Evolutionary conservation across 2,888 invertebrate species (phyloP), one percentile per base, ranked within the genome.

Genomic region (Acleris holmiana): DNA sequence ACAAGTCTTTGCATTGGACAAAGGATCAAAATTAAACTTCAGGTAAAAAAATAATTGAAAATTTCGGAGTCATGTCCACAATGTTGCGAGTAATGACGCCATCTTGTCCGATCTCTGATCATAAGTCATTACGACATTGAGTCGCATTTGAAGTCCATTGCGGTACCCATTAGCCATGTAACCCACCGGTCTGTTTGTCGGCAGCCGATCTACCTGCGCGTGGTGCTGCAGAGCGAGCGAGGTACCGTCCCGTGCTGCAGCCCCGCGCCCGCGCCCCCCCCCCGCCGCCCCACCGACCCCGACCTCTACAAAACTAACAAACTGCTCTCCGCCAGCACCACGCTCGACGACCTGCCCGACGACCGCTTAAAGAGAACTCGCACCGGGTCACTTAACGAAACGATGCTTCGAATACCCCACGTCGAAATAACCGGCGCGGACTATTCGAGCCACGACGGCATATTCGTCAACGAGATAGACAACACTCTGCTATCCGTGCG

Each of bases 121-220:
- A n/a, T n/a, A n/a, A n/a, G n/a, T n/a, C n/a, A n/a, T n/a, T n/a
- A n/a, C n/a, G n/a, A n/a, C n/a, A n/a, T n/a, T n/a, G n/a, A n/a
- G n/a, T n/a, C n/a, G n/a, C n/a, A n/a, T n/a, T 35, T 4, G 3
- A 35, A 35, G 13, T 35, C 35, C 35, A 13, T 35, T 2, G 13
- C 35, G 13, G 35, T 13, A 3, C 35, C 13, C 35, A 35, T 4
- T 13, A n/a, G 35, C 3, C 10, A 35, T 13, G 13, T 35, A 13
- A 56, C 61, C 25, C 47, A 47, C 41, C 54, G 2, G 3, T 55
- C 47, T 61, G 59, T 66, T 71, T 74, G 71, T 68, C 72, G 76
- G 64, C 95, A 97, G 97, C 97, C 97, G 78, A 96, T 97, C 88
- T 96, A 95, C 93, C 93, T 96, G 75, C 94, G 94, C 80, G 93